phyloP scores from a whole-genome alignment of 2,888 invertebrate species.

The Campopleginae sp. region DNA sequence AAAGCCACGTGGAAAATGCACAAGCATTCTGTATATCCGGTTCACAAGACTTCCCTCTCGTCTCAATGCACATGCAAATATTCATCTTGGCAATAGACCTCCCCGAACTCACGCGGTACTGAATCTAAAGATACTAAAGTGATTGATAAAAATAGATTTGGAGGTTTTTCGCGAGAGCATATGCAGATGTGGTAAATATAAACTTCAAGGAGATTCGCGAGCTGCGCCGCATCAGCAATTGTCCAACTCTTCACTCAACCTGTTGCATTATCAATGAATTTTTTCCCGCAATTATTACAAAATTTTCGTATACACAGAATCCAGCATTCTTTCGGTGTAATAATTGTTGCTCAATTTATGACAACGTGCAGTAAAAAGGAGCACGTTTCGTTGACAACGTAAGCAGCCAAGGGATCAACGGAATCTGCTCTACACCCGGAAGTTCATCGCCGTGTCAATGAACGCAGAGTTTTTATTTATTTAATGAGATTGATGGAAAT shows the following conservation, averaged over 20 bases:
- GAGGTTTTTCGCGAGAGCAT: conserved; percentile 35
- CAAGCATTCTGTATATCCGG: not conserved
- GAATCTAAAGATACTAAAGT: conserved; percentile 52
- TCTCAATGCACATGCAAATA: conserved; percentile 32
- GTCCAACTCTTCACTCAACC: not conserved
- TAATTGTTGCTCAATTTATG: not conserved
- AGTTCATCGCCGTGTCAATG: not conserved
- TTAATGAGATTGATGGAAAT: not conserved
- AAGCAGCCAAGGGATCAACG: not conserved
- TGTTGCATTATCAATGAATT: not conserved
- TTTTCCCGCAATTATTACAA: not conserved
- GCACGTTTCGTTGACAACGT: not conserved
- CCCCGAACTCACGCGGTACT: conserved; percentile 25
- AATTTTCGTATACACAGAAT: too few relatives aligned
- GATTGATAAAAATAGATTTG: conserved; percentile 51
- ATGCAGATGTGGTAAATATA: conserved; percentile 57
- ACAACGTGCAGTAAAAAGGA: not conserved
- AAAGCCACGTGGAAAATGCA: not conserved
- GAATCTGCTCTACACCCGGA: not conserved
- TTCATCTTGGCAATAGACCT: conserved; percentile 51
- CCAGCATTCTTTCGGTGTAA: not conserved
- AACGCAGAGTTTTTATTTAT: not conserved
- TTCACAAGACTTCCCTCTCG: not conserved
- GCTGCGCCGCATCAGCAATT: not conserved
- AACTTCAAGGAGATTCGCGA: conserved; percentile 53